phyloP scores from a whole-genome alignment of 2,888 invertebrate species.

The Prosapia bicincta region DNA sequence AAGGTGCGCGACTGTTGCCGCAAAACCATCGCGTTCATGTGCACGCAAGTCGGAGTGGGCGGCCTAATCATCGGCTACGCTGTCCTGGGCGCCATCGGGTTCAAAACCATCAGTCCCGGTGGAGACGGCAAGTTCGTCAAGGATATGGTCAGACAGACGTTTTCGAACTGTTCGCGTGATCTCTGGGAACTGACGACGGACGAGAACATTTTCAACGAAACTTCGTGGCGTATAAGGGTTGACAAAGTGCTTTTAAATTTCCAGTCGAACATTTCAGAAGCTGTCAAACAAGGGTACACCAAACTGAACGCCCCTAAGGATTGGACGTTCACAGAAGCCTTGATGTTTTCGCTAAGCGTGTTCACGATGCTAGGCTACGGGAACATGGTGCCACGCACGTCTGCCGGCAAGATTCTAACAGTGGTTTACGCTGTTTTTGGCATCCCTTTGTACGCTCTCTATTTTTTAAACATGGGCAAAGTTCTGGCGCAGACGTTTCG shows the following conservation, averaged over 20 bases:
- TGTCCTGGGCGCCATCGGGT: constrained; percentile 77
- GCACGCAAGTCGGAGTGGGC: constrained; percentile 87
- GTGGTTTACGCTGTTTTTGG: constrained; percentile 85
- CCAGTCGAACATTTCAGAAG: constrained; percentile 63
- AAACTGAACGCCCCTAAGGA: constrained; percentile 62
- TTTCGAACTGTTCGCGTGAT: constrained; percentile 55
- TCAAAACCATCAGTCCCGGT: constrained; percentile 67
- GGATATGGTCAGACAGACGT: constrained; percentile 48
- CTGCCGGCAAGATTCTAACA: constrained; percentile 79
- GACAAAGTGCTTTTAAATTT: constrained; percentile 60
- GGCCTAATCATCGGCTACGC: constrained; percentile 84
- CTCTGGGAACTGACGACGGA: constrained; percentile 65
- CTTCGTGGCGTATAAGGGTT: constrained; percentile 58
- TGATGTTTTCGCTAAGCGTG: constrained; percentile 85
- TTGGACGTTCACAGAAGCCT: constrained; percentile 83
- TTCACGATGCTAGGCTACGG: constrained; percentile 93
- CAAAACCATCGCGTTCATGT: constrained; percentile 86
- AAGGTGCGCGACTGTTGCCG: constrained; percentile 81
- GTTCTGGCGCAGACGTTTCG: constrained; percentile 78
- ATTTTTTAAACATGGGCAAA: constrained; percentile 87
- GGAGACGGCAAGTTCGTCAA: constrained; percentile 47
- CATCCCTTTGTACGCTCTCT: constrained; percentile 80
- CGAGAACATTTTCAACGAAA: constrained; percentile 65
- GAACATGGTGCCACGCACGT: constrained; percentile 76
- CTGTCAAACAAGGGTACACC: constrained; percentile 69